A percentile compares a stretch with the other conserved stretches of the same genome.
These are phyloP conservation scores for Lottia scabra DNA, from an alignment of 2,888 invertebrate species.

Conservation along the genomic window DNA sequence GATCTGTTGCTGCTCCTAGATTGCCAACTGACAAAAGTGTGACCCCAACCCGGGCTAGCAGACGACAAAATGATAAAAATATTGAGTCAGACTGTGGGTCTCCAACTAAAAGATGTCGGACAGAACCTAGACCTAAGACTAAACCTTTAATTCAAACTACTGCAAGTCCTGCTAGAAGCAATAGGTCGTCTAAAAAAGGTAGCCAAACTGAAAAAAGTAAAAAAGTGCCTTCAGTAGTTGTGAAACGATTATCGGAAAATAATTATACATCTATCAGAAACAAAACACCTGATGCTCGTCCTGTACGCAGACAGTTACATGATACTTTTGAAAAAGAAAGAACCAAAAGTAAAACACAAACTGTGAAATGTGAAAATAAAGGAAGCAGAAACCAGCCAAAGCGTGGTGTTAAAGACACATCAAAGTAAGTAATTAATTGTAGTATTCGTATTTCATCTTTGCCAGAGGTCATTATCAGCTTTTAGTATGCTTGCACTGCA, in stretches of 20 bases:
- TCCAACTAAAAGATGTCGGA: not conserved
- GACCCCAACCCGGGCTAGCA: not conserved
- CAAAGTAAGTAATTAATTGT: not conserved
- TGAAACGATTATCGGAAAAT: slow-evolving; percentile 34
- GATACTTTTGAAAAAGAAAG: slow-evolving; percentile 30
- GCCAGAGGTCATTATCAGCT: no score
- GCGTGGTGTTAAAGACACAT: not conserved
- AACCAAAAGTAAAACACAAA: not conserved
- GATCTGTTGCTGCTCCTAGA: not conserved
- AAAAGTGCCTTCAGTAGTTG: slow-evolving; percentile 35
- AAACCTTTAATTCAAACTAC: not conserved
- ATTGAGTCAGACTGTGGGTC: not conserved
- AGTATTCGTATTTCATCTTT: no score
- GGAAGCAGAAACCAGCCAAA: not conserved
- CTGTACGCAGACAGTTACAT: slow-evolving; percentile 29
- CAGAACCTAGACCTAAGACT: not conserved
- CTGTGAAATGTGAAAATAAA: not conserved
- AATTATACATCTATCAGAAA: slow-evolving; percentile 42
- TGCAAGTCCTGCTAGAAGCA: not conserved
- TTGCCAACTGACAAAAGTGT: not conserved
- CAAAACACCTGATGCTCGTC: slow-evolving; percentile 41
- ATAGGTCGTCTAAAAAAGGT: not conserved
- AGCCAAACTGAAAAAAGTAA: slow-evolving; percentile 26
- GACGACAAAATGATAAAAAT: not conserved
- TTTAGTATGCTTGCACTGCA: no score